phyloP scores from a whole-genome alignment of 2,888 invertebrate genomes.

The Caradrina clavipalpis region DNA sequence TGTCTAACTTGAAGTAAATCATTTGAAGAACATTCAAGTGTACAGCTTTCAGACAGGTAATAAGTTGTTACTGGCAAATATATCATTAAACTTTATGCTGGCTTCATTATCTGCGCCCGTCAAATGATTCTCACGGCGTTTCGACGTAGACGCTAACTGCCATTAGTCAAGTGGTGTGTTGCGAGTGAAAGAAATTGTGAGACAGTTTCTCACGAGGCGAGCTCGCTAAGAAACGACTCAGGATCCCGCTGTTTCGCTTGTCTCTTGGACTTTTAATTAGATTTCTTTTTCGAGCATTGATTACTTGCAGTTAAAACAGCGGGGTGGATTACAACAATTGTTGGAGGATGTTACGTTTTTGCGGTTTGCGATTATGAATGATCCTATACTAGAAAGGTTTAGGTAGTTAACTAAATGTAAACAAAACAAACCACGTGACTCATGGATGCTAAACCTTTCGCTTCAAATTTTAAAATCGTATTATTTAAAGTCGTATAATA shows the following conservation, averaged over 20 bases:
- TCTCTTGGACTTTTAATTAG: constrained; percentile 75
- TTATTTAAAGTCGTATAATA: too few species aligned
- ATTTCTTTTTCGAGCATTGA: constrained; percentile 60
- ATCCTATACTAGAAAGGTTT: too few species aligned
- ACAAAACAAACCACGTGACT: too few species aligned
- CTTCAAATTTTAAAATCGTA: too few species aligned
- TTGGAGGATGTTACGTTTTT: constrained; percentile 36
- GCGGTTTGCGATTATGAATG: constrained; percentile 31
- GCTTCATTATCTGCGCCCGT: constrained; percentile 65
- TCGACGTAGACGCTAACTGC: constrained; percentile 67
- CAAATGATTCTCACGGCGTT: constrained; percentile 77
- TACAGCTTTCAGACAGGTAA: constrained; percentile 25
- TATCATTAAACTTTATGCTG: constrained; percentile 70
- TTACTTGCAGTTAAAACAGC: constrained; percentile 42
- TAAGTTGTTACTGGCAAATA: constrained; percentile 64
- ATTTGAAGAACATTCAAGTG: constrained; percentile 43
- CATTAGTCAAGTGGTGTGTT: constrained; percentile 77
- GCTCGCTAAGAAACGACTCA: constrained; percentile 72
- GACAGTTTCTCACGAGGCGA: constrained; percentile 80
- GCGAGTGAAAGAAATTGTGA: constrained; percentile 77
- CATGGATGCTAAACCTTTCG: too few species aligned
- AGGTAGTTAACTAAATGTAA: too few species aligned
- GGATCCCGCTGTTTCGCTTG: constrained; percentile 78
- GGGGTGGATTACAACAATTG: constrained; percentile 22
- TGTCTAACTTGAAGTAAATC: constrained; percentile 46